A percentile compares a stretch with the other conserved stretches of the same genome.
Evolutionary conservation across 2,113 vertebrate genomes (phyloP).

Genomic region (Nycticryphes semicollaris): DNA sequence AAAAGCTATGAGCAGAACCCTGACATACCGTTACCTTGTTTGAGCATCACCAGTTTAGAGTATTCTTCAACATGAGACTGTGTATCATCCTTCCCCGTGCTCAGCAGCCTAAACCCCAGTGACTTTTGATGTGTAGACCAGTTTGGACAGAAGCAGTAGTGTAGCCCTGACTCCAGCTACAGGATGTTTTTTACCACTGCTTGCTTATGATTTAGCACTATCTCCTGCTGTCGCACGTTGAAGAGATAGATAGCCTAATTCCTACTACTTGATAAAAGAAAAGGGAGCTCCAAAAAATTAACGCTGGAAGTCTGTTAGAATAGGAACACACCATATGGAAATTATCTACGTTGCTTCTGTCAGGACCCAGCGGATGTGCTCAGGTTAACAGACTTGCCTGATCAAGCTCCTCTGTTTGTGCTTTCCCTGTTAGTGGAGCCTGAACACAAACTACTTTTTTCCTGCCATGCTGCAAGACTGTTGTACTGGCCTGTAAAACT

Average conservation of each 20-base stretch:
- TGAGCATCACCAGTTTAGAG: not conserved
- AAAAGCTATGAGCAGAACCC: not conserved
- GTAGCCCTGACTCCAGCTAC: not conserved
- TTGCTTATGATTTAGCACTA: not conserved
- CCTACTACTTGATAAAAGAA: not conserved
- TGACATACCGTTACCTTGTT: not conserved
- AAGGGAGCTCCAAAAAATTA: not conserved
- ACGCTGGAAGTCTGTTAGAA: not conserved
- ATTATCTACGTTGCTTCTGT: not conserved
- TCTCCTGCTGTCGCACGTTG: not conserved
- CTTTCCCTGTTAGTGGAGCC: not conserved
- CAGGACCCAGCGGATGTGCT: not conserved
- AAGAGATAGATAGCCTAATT: not conserved
- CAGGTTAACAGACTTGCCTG: not conserved
- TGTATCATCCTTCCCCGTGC: not conserved
- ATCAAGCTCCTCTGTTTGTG: not conserved
- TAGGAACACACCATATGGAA: not conserved
- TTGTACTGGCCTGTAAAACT: not conserved
- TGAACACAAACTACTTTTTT: not conserved
- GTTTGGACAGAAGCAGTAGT: not conserved
- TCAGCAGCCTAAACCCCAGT: not conserved
- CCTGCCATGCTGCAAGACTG: not conserved
- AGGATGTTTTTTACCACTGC: not conserved
- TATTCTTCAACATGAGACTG: accelerated
- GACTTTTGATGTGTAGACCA: not conserved